phyloP scores from a whole-genome alignment of 2,113 vertebrate species.

The Chaetorhynchus papuensis region DNA sequence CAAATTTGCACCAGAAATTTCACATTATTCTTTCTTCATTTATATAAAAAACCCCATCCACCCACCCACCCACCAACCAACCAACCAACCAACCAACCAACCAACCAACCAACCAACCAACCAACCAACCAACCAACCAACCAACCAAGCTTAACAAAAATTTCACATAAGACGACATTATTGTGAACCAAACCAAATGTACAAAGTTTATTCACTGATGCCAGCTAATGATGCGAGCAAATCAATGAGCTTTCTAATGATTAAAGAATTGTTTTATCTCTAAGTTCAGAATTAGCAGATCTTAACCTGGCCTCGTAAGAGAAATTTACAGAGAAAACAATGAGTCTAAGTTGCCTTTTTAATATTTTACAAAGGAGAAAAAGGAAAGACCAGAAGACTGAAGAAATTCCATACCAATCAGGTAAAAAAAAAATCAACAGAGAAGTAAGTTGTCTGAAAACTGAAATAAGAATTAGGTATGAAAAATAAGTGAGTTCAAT shows the following conservation, averaged over 20 bases:
- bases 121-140: not conserved
- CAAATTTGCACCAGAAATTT: not conserved
- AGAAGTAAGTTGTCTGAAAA: not conserved
- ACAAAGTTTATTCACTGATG: fast-evolving
- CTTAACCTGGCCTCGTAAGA: not conserved
- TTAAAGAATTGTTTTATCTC: not conserved
- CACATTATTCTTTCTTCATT: not conserved
- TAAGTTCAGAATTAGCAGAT: not conserved
- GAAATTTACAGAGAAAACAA: not conserved
- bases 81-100: not conserved
- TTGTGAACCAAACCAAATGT: not conserved
- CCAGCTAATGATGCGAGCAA: not conserved
- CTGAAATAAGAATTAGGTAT: not conserved
- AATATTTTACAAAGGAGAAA: not conserved
- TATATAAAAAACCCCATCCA: not conserved
- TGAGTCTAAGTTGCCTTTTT: not conserved
- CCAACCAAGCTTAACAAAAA: not conserved
- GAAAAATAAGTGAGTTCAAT: not conserved
- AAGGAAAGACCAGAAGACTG: not conserved
- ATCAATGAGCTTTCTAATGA: not conserved
- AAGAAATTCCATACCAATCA: not conserved
- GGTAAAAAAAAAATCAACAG: not conserved
- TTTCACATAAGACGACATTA: not conserved
- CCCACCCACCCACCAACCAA: not conserved
- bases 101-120: no score